Percentiles rank a stretch among this genome's conserved stretches.
Evolutionary conservation across 2,888 invertebrate genomes (phyloP).

Genomic region (Isoperla grammatica): DNA sequence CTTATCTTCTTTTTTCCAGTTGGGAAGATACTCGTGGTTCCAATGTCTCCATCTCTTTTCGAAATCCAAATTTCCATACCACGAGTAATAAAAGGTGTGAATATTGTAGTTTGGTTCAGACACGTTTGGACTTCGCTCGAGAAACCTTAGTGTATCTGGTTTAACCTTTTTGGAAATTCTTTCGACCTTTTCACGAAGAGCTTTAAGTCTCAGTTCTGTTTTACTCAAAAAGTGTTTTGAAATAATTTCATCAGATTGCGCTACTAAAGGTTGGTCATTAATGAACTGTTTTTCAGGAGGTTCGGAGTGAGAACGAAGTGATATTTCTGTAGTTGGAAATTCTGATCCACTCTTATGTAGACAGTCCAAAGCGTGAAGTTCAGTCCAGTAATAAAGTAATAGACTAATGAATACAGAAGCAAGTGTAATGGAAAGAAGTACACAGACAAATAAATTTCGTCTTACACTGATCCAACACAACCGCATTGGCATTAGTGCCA

Average conservation of each 20-base stretch:
- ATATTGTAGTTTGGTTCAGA: slow-evolving; percentile 39
- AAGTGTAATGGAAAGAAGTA: slow-evolving; percentile 12
- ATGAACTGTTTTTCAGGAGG: slow-evolving; percentile 3
- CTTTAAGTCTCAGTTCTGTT: slow-evolving; percentile 36
- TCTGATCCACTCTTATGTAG: slow-evolving; percentile 10
- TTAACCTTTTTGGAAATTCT: slow-evolving; percentile 39
- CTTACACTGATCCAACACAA: slow-evolving; percentile 29
- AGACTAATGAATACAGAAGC: slow-evolving; percentile 20
- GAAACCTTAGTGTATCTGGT: slow-evolving; percentile 33
- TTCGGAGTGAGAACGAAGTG: not conserved
- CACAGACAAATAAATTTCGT: slow-evolving; percentile 19
- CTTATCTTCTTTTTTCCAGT: slow-evolving; percentile 47
- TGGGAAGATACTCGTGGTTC: slow-evolving; percentile 41
- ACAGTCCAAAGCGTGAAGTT: slow-evolving; percentile 22
- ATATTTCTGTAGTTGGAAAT: not conserved
- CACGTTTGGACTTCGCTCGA: slow-evolving; percentile 33
- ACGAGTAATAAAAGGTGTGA: slow-evolving; percentile 41
- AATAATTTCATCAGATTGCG: slow-evolving; percentile 13
- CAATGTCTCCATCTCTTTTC: slow-evolving; percentile 41
- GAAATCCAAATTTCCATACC: slow-evolving; percentile 39
- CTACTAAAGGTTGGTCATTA: not conserved
- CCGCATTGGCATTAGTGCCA: slow-evolving; percentile 25
- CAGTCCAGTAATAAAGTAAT: slow-evolving; percentile 26
- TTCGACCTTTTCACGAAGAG: slow-evolving; percentile 37
- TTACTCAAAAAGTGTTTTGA: slow-evolving; percentile 18